These are phyloP conservation scores for Lepidocyrtinus sp. DNA, from an alignment of 2,888 invertebrate genomes.

Conservation along the genomic window DNA sequence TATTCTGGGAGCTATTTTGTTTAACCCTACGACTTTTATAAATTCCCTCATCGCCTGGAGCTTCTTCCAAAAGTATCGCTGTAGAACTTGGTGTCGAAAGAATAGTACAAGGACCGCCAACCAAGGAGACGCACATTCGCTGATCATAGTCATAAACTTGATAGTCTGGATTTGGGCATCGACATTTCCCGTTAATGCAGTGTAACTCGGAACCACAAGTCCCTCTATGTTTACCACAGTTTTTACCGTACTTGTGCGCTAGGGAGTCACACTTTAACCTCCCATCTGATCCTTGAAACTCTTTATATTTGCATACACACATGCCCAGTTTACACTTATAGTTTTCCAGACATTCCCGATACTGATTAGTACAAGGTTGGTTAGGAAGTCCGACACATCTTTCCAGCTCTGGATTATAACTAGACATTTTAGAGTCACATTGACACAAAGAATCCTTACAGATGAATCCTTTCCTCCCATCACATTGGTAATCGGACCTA, in stretches of 20 bases:
- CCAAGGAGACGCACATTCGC: constrained; percentile 52
- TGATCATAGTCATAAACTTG: constrained; percentile 60
- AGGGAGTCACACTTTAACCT: constrained; percentile 53
- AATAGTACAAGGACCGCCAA: constrained; percentile 61
- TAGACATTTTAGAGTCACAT: constrained; percentile 36
- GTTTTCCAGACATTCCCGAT: constrained; percentile 60
- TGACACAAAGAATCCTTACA: constrained; percentile 55
- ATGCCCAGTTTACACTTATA: constrained; percentile 59
- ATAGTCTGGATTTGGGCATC: constrained; percentile 64
- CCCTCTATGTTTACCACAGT: constrained; percentile 53
- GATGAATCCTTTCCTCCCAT: constrained; percentile 50
- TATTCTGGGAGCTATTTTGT: constrained; percentile 28
- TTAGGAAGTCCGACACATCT: constrained; percentile 60
- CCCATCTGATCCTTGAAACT: constrained; percentile 47
- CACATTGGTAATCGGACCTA: constrained; percentile 50
- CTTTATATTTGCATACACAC: constrained; percentile 60
- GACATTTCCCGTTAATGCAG: constrained; percentile 62
- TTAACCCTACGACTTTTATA: neutral
- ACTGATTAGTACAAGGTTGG: constrained; percentile 54
- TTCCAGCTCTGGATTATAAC: constrained; percentile 55
- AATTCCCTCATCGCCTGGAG: neutral
- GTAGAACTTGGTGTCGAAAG: neutral
- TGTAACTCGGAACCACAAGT: constrained; percentile 55
- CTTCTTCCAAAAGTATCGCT: constrained; percentile 25
- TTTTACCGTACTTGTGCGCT: constrained; percentile 56